A percentile compares a stretch with the other conserved stretches of the same genome.
phyloP scores from a whole-genome alignment of 92 coral and sea anemone species.

The Palythoa heliodiscus region DNA sequence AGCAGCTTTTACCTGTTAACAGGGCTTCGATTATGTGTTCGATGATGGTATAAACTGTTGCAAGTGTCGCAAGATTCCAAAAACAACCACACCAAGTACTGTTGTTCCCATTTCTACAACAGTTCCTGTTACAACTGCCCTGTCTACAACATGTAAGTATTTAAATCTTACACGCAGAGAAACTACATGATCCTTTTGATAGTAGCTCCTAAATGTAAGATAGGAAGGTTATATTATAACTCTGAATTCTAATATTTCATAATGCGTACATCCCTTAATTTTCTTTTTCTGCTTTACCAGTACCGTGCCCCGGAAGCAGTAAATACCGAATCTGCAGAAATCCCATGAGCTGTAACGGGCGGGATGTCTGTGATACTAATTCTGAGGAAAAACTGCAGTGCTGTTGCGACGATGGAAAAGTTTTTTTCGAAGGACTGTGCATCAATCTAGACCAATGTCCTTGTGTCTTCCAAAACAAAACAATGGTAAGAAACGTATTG shows the following conservation, averaged over 20 bases:
- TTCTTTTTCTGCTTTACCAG: conserved; percentile 11
- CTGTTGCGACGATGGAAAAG: conserved; percentile 65
- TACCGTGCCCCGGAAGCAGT: conserved; percentile 60
- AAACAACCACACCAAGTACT: conserved; percentile 35
- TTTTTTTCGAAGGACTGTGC: conserved; percentile 52
- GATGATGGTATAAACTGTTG: conserved; percentile 57
- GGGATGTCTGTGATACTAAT: conserved; percentile 55
- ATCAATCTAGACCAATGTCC: conserved; percentile 56
- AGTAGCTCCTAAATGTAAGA: no score
- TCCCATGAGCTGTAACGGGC: conserved; percentile 55
- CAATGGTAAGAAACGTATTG: conserved; percentile 41
- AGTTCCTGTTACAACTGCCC: conserved; percentile 8
- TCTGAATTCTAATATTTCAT: no score
- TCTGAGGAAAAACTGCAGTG: conserved; percentile 56
- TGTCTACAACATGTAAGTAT: conserved; percentile 41
- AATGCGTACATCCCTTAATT: background rate
- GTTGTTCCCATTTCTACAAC: conserved; percentile 19
- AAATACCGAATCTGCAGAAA: conserved; percentile 57
- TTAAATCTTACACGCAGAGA: background rate
- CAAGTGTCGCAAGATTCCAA: conserved; percentile 54
- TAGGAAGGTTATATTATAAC: no score
- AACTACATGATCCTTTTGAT: background rate
- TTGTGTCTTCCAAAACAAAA: conserved; percentile 53
- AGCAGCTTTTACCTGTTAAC: background rate
- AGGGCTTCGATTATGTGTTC: conserved; percentile 60